Evolutionary conservation across 2,888 invertebrate species (phyloP), one percentile per base, ranked within the genome.

Genomic region (Maniola hyperantus): DNA sequence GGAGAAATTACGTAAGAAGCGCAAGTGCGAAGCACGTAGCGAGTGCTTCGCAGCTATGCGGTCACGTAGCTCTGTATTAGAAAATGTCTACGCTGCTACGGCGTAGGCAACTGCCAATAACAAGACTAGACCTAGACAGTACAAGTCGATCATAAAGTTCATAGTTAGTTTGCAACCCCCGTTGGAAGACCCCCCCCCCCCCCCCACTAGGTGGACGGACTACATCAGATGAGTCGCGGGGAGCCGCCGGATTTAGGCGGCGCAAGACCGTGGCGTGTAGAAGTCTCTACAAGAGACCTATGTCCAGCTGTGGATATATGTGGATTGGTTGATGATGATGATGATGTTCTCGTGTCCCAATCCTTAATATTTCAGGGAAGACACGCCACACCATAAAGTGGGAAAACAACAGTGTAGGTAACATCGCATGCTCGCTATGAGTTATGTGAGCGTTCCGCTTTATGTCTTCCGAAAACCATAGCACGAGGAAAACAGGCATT

Each of bases 31-130:
- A 77, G 76, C 83, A 85, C 84, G 85, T 85, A 82, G 72, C 68
- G 67, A 42, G 71, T 74, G 81, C 81, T 80, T 76, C 79, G 76
- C 75, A 79, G 81, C 75, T 77, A 81, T 79, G 83, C 75, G 83
- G 80, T 84, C 87, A 85, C 87, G 87, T 84, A 79, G 74, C 65
- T 72, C 69, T 73, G 75, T 77, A 77, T 74, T 46, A 74, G 71
- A 65, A 81, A 86, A 85, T 83, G 81, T 82, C 55, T 44, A 64
- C 55, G 48, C 48, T 50, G 64, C 65, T 70, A 48, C 63, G 48
- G 53, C 54, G 59, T 36, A 13, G n/a, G 15, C 59, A 20, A 42
- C 33, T 59, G 59, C 46, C 59, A 46, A 59, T 59, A 46, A 42
- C 57, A 36, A 34, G 50, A 59, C 33, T 34, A 10, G 34, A 46